Evolutionary conservation across 2,888 invertebrate species (phyloP).

Genomic region (Dastarcus helophoroides): DNA sequence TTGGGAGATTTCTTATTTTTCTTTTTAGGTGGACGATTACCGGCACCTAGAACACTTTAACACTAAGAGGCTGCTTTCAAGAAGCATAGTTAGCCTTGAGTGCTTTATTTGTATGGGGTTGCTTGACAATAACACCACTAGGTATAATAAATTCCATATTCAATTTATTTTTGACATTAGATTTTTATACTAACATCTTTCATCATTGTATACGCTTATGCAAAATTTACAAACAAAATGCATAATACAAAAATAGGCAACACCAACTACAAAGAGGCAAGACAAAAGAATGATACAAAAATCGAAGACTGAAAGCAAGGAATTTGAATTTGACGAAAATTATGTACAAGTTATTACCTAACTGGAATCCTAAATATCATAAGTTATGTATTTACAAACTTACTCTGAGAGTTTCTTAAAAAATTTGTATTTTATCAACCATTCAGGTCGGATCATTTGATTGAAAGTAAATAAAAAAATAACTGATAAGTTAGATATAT

Average conservation of each 20-base stretch:
- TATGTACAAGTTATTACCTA: too few species aligned
- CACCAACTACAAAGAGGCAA: conserved; percentile 30
- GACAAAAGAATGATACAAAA: conserved; percentile 18
- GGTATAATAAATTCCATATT: conserved; percentile 30
- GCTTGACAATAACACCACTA: conserved; percentile 26
- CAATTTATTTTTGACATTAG: conserved; percentile 32
- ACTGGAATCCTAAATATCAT: too few species aligned
- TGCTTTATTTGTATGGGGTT: conserved; percentile 15
- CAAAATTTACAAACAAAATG: conserved; percentile 23
- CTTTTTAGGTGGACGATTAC: conserved; percentile 41
- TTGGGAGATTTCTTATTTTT: conserved; percentile 42
- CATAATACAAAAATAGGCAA: conserved; percentile 17
- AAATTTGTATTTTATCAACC: too few species aligned
- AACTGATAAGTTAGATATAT: conserved; percentile 31
- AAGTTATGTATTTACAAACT: conserved; percentile 6
- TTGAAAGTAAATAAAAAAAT: conserved; percentile 24
- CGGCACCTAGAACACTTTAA: conserved; percentile 29
- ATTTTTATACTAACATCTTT: conserved; percentile 31
- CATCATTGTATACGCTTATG: conserved; percentile 20
- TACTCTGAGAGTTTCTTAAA: too few species aligned
- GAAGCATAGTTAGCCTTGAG: conserved; percentile 14
- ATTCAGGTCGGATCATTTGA: too few species aligned
- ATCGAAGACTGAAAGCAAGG: conserved; percentile 6
- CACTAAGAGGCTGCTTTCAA: conserved; percentile 9
- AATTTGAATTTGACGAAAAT: too few species aligned